These are phyloP conservation scores for Antennarius maculatus DNA, from an alignment of 2,797 vertebrate species.

Conservation along the genomic window DNA sequence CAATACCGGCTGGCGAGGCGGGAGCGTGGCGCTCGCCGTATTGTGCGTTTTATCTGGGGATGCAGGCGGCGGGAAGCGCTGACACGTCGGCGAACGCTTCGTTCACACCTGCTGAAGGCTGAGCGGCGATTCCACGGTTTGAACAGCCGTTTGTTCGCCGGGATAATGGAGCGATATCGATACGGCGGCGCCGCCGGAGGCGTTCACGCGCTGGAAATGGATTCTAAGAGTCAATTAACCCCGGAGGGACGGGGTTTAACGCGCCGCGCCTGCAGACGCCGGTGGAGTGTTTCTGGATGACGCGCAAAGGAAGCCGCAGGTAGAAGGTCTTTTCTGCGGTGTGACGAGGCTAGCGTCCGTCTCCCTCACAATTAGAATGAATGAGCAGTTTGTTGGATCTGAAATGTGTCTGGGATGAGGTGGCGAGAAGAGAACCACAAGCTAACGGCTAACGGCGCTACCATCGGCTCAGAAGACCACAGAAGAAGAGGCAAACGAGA, in stretches of 20 bases:
- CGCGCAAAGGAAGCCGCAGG: constrained; percentile 57
- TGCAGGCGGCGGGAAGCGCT: constrained; percentile 62
- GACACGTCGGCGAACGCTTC: constrained; percentile 33
- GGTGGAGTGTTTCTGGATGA: constrained; percentile 63
- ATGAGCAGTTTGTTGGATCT: constrained; percentile 31
- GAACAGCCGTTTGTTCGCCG: constrained; percentile 66
- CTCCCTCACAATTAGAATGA: constrained; percentile 58
- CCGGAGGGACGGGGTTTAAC: constrained; percentile 64
- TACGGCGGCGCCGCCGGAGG: constrained; percentile 60
- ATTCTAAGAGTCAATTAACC: constrained; percentile 81
- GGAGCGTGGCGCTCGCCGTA: constrained; percentile 37
- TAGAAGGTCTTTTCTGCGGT: constrained; percentile 56
- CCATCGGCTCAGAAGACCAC: too few species aligned
- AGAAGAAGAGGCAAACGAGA: too few species aligned
- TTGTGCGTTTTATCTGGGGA: constrained; percentile 60
- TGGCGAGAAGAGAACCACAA: background rate
- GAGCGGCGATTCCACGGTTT: constrained; percentile 63
- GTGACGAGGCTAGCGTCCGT: constrained; percentile 43
- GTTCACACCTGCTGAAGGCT: constrained; percentile 48
- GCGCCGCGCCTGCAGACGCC: constrained; percentile 58
- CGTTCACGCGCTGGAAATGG: constrained; percentile 67
- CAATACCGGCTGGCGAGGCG: too few species aligned
- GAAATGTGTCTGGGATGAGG: constrained; percentile 13
- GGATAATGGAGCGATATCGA: constrained; percentile 74
- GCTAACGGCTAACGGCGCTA: too few species aligned